A percentile compares a stretch with the other conserved stretches of the same genome.
Conservation (phyloP, 2,113 vertebrate species). For the Cettia cetti region DNA sequence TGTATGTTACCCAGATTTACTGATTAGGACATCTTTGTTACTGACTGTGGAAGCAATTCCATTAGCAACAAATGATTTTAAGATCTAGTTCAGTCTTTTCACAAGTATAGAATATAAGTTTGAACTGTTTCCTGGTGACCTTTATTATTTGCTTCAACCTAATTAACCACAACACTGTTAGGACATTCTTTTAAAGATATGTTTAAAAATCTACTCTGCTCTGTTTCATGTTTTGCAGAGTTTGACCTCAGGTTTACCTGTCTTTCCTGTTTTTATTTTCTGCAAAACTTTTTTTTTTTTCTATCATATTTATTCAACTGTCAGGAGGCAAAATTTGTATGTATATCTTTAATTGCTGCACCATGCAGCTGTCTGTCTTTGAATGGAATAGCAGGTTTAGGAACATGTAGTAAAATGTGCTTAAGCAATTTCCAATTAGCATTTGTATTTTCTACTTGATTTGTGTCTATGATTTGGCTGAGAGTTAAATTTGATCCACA, state of each 20-base stretch:
- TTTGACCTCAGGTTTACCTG: background rate
- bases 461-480: background rate
- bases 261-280: background rate
- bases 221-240: background rate
- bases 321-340: background rate
- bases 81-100: background rate
- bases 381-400: background rate
- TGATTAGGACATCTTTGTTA: background rate
- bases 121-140: background rate
- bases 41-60: background rate
- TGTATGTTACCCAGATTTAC: background rate
- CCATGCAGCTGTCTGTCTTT: background rate
- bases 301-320: background rate
- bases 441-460: slow-evolving; percentile 1
- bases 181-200: background rate
- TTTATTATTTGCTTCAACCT: background rate
- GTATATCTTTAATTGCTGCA: background rate
- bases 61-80: background rate
- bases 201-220: background rate
- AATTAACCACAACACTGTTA: background rate
- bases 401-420: background rate
- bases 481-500: background rate
- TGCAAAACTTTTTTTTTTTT: background rate
- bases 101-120: background rate
- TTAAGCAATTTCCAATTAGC: slow-evolving; percentile 1